Conservation (phyloP, 1,140 invertebrate species). For the Nasonia vitripennis region DNA sequence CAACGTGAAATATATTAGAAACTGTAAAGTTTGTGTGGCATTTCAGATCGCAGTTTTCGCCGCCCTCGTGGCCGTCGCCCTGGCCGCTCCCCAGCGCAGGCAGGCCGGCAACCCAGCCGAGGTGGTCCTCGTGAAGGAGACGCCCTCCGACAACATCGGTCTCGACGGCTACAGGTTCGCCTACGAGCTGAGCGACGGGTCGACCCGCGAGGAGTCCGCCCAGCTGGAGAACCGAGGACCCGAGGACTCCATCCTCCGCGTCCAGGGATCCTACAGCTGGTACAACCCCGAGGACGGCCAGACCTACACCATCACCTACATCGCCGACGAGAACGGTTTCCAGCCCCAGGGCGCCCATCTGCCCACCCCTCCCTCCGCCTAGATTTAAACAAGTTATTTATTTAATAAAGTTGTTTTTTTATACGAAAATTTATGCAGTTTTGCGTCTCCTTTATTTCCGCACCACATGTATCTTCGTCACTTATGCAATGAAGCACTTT, state of each 20-base stretch:
- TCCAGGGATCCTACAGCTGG: slow-evolving; percentile 78
- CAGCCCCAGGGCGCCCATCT: slow-evolving; percentile 62
- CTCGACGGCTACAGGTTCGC: slow-evolving; percentile 71
- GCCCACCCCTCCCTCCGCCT: slow-evolving; percentile 46
- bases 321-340: slow-evolving; percentile 73
- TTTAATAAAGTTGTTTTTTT: slow-evolving; percentile 16
- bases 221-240: slow-evolving; percentile 77
- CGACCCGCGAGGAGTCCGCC: slow-evolving; percentile 75
- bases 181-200: slow-evolving; percentile 79
- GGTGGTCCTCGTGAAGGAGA: slow-evolving; percentile 66
- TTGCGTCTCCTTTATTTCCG: too few relatives aligned
- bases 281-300: slow-evolving; percentile 72
- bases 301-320: slow-evolving; percentile 70
- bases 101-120: slow-evolving; percentile 48
- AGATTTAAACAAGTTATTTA: not conserved
- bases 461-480: too few relatives aligned
- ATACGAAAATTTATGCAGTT: not conserved
- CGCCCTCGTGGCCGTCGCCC: slow-evolving; percentile 65
- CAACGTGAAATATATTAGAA: not conserved
- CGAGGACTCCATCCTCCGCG: slow-evolving; percentile 78
- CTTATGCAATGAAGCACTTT: too few relatives aligned
- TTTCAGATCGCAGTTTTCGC: slow-evolving; percentile 65
- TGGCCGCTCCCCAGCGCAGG: slow-evolving; percentile 63
- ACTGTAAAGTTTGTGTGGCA: not conserved
- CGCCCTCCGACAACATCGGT: slow-evolving; percentile 68